Conservation (phyloP, 2,797 vertebrate genomes). For the Iguana delicatissima region DNA sequence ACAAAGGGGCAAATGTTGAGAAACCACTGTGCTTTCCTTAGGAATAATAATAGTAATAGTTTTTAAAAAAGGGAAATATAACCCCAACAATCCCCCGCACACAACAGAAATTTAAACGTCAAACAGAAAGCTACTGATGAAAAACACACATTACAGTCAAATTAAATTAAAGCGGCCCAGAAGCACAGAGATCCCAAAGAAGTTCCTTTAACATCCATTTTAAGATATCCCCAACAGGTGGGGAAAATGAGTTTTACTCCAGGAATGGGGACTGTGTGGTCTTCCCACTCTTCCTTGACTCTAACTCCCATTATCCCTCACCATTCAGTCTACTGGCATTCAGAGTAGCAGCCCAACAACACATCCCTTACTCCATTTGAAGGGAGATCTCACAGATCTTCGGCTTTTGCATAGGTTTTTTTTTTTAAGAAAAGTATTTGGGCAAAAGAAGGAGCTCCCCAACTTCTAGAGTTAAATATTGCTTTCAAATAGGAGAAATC, state of each 20-base stretch:
- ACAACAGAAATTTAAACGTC: neutral
- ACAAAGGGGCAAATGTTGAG: constrained; percentile 38
- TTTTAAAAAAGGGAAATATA: constrained; percentile 8
- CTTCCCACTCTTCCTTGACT: neutral
- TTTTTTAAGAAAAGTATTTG: neutral
- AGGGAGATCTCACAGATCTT: neutral
- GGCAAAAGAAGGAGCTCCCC: neutral
- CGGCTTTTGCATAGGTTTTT: neutral
- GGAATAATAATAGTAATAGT: constrained; percentile 40
- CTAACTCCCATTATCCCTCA: neutral
- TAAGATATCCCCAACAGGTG: neutral
- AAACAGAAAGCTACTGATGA: constrained; percentile 15
- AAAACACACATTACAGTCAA: neutral
- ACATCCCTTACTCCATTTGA: neutral
- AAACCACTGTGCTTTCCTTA: constrained; percentile 40
- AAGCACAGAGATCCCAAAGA: no score
- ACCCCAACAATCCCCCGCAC: neutral
- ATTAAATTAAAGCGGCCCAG: constrained; percentile 14
- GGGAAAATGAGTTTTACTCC: neutral
- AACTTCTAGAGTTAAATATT: constrained; percentile 13
- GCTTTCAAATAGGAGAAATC: neutral
- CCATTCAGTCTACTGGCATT: neutral
- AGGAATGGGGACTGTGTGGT: no score
- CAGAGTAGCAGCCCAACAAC: neutral
- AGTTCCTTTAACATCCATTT: neutral